Evolutionary conservation across 2,888 invertebrate species (phyloP), one percentile per base, ranked within the genome.

Genomic region (Diarsia rubi): DNA sequence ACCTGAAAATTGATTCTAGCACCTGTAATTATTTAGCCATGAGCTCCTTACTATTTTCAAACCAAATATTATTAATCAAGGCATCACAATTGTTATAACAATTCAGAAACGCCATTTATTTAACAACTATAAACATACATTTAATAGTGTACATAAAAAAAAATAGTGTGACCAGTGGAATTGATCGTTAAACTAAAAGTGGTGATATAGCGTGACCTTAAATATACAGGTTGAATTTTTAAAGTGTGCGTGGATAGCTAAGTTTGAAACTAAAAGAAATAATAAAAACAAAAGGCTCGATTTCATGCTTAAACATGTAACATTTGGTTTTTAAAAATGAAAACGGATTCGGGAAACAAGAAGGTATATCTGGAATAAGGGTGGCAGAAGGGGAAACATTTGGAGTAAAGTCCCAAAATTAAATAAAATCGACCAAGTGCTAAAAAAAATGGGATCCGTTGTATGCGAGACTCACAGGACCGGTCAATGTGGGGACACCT

Each of bases 111-210:
- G 24, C 52, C 11, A 47, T 80, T 65, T 60, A 54, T 44, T 74
- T 66, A 31, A 62, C 5, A 47, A 42, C 44, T 73, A 14, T 21
- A 45, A 37, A 54, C 47, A 42, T 52, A 65, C 8, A 52, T 45
- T 59, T 73, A 65, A 65, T 74, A 21, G 65, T 19, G 31, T 27
- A 44, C 71, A 52, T 78, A 45, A 82, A 79, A 79, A 77, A 49
- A 77, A 82, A 77, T 59, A 77, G 70, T 82, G 66, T 70, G 62
- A 70, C 52, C 52, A 54, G 65, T 63, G 44, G 45, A 67, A 45
- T 42, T 64, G 45, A 54, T 71, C 82, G 57, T 78, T 67, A 77
- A 82, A 21, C 82, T 19, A 21, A 57, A 66, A 42, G 57, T 62
- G 54, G 27, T 16, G 4, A 16, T 52, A 24, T 57, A 57, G 54